Percentiles rank a stretch among this genome's conserved stretches.
phyloP scores from a whole-genome alignment of 2,113 vertebrate species.

The Xyliphius kryptos region DNA sequence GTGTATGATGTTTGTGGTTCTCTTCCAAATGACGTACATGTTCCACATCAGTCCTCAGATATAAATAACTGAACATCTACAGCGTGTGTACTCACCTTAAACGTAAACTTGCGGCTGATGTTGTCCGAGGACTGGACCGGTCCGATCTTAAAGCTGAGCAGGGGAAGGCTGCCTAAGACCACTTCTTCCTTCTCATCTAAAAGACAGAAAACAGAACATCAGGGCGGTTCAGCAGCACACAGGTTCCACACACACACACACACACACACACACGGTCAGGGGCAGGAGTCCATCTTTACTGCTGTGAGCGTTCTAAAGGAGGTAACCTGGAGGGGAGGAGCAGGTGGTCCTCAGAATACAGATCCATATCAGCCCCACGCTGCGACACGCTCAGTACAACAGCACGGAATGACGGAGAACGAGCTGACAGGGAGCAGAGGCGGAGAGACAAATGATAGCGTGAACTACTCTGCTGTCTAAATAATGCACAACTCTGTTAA shows the following conservation, averaged over 20 bases:
- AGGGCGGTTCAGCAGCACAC: neutral
- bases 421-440: neutral
- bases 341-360: slow-evolving; percentile 52
- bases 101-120: slow-evolving; percentile 88
- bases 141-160: slow-evolving; percentile 85
- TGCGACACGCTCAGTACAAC: slow-evolving; percentile 12
- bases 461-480: slow-evolving; percentile 36
- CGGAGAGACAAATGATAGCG: neutral
- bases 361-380: slow-evolving; percentile 50
- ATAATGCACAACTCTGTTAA: slow-evolving; percentile 55
- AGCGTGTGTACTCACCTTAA: slow-evolving; percentile 77
- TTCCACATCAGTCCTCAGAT: neutral
- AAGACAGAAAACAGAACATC: neutral
- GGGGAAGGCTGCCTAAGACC: slow-evolving; percentile 84
- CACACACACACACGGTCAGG: slow-evolving; percentile 3
- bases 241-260: neutral
- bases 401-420: neutral
- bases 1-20: too few relatives aligned
- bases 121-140: slow-evolving; percentile 78
- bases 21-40: too few relatives aligned
- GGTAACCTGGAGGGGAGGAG: slow-evolving; percentile 21
- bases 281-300: slow-evolving; percentile 1
- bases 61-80: neutral
- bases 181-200: slow-evolving; percentile 91
- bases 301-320: neutral